Evolutionary conservation across 2,888 invertebrate species (phyloP), one percentile per base, ranked within the genome.

Genomic region (Cryptophagus acutangulus): DNA sequence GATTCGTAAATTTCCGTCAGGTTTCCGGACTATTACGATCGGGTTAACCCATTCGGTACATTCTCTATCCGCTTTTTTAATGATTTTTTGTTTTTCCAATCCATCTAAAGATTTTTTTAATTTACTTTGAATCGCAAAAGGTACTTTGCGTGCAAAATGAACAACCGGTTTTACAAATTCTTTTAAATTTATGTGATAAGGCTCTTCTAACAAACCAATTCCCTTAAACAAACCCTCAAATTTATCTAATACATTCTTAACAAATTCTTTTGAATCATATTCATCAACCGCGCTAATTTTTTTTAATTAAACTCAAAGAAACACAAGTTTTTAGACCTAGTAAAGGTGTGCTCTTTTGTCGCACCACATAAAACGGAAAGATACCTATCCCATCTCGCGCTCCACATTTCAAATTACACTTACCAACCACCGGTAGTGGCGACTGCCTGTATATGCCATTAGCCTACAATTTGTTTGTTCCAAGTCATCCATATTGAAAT

Each of bases 31-130:
- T 36, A 51, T 45, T 24, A 52, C 51, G 15, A 54, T 37, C 13
- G 55, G 48, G 46, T 50, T n/a, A 15, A 58, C 57, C 56, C 56
- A 60, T 24, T 43, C 43, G 14, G 43, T 40, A 26, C 33, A 33
- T 36, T 43, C 40, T n/a, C n/a, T n/a, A 28, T 47, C 36, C 3
- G 55, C 50, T 45, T 46, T 55, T 18, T 43, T 40, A 24, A 49
- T 47, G 30, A 49, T 45, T 12, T 41, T 40, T 33, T 31, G 14
- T 35, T 34, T 39, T 41, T 48, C 46, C 43, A 39, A 50, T 17
- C 43, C 14, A 13, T 44, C 20, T 38, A 50, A 33, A 15, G 26
- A 29, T 28, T 38, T 17, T 46, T 49, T 48, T 17, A 51, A 41
- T 17, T 46, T 45, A 31, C 43, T 33, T 16, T 36, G n/a, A 25